A percentile compares a stretch with the other conserved stretches of the same genome.
These are phyloP conservation scores for Zaprionus inermis DNA, from an alignment of 1,140 invertebrate genomes.

Conservation along the genomic window DNA sequence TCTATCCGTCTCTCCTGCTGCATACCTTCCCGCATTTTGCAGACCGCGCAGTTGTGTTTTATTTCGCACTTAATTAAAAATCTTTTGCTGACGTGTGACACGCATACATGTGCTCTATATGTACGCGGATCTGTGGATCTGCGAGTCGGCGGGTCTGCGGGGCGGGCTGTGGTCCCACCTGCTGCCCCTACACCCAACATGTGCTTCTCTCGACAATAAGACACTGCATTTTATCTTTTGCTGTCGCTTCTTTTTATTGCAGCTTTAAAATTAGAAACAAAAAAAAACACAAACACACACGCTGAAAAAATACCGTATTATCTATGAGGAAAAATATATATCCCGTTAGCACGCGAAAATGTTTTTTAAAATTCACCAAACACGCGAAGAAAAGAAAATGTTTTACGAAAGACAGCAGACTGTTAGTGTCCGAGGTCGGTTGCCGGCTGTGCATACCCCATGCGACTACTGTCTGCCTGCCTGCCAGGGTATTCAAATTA, in stretches of 20 bases:
- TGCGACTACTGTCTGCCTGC: too few relatives aligned
- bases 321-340: not conserved
- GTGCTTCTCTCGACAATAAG: conserved; percentile 23
- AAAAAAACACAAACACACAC: conserved; percentile 21
- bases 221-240: conserved; percentile 21
- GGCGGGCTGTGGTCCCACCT: not conserved
- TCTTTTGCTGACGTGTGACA: conserved; percentile 66
- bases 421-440: not conserved
- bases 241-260: conserved; percentile 33
- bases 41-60: conserved; percentile 37
- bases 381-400: not conserved
- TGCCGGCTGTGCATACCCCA: not conserved
- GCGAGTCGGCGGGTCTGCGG: too few relatives aligned
- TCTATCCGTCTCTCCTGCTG: conserved; percentile 10
- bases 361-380: too few relatives aligned
- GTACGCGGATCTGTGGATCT: not conserved
- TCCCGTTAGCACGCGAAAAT: conserved; percentile 5
- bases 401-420: not conserved
- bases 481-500: conserved; percentile 3
- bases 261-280: conserved; percentile 38
- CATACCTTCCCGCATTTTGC: conserved; percentile 29
- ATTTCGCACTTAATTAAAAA: conserved; percentile 74
- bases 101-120: conserved; percentile 19
- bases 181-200: too few relatives aligned
- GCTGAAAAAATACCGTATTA: conserved; percentile 14